A percentile compares a stretch with the other conserved stretches of the same genome.
phyloP scores from a whole-genome alignment of 1,140 invertebrate genomes.

The Ceratosolen fusciceps region DNA sequence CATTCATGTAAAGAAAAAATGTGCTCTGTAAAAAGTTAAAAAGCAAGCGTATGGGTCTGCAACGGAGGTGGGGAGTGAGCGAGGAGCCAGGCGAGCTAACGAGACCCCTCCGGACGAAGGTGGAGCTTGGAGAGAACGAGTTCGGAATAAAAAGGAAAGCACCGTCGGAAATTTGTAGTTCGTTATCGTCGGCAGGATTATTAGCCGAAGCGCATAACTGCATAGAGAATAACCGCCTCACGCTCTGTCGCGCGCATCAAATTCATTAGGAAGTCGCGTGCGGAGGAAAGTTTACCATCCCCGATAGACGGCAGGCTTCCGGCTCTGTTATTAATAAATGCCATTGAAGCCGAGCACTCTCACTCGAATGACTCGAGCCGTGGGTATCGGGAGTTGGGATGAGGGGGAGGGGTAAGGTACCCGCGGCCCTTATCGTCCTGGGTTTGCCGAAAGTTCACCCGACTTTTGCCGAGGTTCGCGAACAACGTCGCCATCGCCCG shows the following conservation, averaged over 20 bases:
- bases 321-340: too few species aligned
- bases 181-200: background rate
- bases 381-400: conserved; percentile 25
- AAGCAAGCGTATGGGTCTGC: too few species aligned
- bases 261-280: background rate
- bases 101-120: too few species aligned
- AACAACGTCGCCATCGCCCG: background rate
- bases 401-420: too few species aligned
- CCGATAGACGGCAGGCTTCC: background rate
- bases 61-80: too few species aligned
- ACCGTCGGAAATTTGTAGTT: background rate
- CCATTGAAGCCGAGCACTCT: too few species aligned
- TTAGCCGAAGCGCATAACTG: background rate
- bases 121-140: background rate
- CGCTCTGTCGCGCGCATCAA: conserved; percentile 9
- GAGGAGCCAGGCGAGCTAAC: too few species aligned
- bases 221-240: background rate
- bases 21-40: too few species aligned
- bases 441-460: conserved; percentile 34
- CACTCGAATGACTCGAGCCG: conserved; percentile 17
- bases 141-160: background rate
- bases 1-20: too few species aligned
- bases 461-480: too few species aligned
- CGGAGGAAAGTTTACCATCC: background rate
- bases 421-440: too few species aligned